Evolutionary conservation across 2,113 vertebrate genomes (phyloP).

Genomic region (Dolichotis patagonum): DNA sequence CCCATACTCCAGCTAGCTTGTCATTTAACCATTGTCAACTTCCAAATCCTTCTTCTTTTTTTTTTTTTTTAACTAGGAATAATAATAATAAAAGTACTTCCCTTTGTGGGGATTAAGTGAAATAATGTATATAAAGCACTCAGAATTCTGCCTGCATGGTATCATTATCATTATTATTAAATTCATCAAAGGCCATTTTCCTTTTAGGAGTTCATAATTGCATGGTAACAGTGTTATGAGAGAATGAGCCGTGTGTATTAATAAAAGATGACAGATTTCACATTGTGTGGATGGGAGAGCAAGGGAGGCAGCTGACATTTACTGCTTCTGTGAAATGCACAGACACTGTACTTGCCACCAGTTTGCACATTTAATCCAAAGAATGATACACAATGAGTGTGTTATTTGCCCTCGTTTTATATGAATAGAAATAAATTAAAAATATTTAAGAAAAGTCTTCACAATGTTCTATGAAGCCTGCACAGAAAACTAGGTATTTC

Average conservation of each 20-base stretch:
- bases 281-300: background rate
- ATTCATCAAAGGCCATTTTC: constrained; percentile 60
- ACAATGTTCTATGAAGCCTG: background rate
- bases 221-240: constrained; percentile 50
- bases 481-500: background rate
- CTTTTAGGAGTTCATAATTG: constrained; percentile 38
- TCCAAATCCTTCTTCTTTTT: background rate
- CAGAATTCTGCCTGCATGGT: constrained; percentile 9
- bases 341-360: background rate
- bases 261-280: constrained; percentile 54
- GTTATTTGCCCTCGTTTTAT: background rate
- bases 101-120: background rate
- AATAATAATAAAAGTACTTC: background rate
- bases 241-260: constrained; percentile 10
- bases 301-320: constrained; percentile 13
- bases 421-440: background rate
- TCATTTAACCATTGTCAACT: background rate
- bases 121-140: constrained; percentile 41
- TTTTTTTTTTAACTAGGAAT: background rate
- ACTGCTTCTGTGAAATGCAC: background rate
- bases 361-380: background rate
- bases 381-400: background rate
- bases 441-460: background rate
- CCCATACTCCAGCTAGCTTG: background rate
- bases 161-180: constrained; percentile 55